These are phyloP conservation scores for Cettia cetti DNA, from an alignment of 2,113 vertebrate genomes.

Conservation along the genomic window DNA sequence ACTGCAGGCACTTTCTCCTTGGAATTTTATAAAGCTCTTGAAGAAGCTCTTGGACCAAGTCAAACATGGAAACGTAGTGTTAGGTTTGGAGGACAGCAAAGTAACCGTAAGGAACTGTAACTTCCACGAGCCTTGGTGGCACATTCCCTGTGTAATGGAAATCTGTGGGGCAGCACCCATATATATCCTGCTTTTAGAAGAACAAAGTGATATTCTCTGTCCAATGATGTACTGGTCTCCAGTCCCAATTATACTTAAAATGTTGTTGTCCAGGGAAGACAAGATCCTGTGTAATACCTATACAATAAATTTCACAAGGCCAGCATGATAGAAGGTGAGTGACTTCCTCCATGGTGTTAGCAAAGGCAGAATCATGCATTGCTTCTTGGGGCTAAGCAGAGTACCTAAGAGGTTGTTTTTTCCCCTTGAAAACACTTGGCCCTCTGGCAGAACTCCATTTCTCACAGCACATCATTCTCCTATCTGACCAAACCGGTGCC, in stretches of 20 bases:
- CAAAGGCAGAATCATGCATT: not conserved
- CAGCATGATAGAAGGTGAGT: not conserved
- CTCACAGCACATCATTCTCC: not conserved
- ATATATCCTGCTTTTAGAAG: not conserved
- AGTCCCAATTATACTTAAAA: not conserved
- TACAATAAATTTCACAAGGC: not conserved
- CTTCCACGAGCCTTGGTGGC: not conserved
- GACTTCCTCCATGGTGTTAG: not conserved
- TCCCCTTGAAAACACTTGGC: not conserved
- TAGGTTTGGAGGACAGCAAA: not conserved
- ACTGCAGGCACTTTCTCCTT: not conserved
- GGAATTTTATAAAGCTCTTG: not conserved
- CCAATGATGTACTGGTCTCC: not conserved
- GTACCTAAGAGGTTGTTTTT: not conserved
- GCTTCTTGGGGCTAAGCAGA: not conserved
- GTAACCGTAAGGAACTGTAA: not conserved
- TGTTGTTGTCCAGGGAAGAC: not conserved
- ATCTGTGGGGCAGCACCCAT: not conserved
- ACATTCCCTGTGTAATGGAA: not conserved
- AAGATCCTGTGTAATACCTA: not conserved
- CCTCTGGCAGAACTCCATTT: not conserved
- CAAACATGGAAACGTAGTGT: not conserved
- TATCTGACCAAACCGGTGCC: not conserved
- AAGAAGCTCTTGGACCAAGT: not conserved
- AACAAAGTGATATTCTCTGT: not conserved